Conservation (phyloP, 2,113 vertebrate genomes). For the Opisthocomus hoazin region DNA sequence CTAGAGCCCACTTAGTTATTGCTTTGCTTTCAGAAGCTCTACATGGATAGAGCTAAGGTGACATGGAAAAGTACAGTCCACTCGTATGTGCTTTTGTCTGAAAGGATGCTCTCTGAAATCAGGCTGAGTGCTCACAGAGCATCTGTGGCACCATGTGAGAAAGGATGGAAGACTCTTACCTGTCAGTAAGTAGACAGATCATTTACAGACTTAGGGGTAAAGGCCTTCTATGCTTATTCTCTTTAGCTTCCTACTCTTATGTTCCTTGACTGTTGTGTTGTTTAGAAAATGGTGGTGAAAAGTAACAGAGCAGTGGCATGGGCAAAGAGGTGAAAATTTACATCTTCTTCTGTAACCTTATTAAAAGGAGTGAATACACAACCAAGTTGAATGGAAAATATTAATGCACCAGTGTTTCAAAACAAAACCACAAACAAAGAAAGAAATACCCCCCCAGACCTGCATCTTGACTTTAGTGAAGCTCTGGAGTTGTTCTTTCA, state of each 20-base stretch:
- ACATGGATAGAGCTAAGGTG: fast-evolving
- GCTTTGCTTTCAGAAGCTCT: neutral
- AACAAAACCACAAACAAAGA: neutral
- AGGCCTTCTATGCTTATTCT: neutral
- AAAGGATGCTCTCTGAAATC: neutral
- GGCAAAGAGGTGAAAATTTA: neutral
- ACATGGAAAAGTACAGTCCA: neutral
- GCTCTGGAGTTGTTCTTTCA: neutral
- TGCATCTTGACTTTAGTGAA: neutral
- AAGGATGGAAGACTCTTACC: neutral
- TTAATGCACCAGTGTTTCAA: neutral
- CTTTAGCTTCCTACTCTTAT: neutral
- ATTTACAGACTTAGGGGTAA: neutral
- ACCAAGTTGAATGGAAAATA: neutral
- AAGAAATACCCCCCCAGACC: neutral
- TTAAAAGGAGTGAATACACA: neutral
- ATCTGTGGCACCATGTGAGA: fast-evolving
- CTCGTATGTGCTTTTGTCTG: neutral
- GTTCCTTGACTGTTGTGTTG: neutral
- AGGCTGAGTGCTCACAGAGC: neutral
- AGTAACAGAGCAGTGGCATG: neutral
- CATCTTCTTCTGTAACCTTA: neutral
- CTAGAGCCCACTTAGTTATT: neutral
- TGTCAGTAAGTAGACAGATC: neutral
- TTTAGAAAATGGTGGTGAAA: neutral